Conservation (phyloP, 1,140 invertebrate genomes). For the Laupala kohalensis region DNA sequence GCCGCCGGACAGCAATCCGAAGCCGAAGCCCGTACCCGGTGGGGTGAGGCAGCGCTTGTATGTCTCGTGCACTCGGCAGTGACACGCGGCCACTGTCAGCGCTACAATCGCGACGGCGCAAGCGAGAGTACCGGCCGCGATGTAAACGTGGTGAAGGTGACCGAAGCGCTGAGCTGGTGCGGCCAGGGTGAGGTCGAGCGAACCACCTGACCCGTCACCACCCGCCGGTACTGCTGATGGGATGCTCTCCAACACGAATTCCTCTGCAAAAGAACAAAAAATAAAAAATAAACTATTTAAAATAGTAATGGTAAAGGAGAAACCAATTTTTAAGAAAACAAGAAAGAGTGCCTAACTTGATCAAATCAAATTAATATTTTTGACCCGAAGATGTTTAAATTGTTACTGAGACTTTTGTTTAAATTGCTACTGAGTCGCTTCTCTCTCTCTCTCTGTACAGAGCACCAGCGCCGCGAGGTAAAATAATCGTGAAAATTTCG, state of each 20-base stretch:
- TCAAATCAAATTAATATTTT: no score
- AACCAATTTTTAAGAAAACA: no score
- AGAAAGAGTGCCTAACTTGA: no score
- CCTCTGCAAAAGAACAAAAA: no score
- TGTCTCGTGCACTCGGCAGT: conserved; percentile 56
- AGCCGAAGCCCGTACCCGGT: conserved; percentile 20
- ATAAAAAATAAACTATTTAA: no score
- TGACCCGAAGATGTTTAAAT: no score
- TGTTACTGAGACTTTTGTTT: no score
- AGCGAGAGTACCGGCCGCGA: conserved; percentile 53
- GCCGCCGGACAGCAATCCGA: conserved; percentile 24
- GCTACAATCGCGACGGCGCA: conserved; percentile 52
- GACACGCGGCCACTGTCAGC: conserved; percentile 50
- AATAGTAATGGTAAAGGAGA: no score
- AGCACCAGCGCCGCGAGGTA: no score
- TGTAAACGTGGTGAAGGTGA: conserved; percentile 56
- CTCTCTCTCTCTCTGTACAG: no score
- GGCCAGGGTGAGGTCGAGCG: conserved; percentile 32
- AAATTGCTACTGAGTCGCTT: no score
- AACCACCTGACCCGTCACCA: neutral
- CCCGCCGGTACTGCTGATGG: conserved; percentile 22
- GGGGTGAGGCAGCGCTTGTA: conserved; percentile 36
- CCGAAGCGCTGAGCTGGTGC: conserved; percentile 49
- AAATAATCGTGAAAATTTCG: no score
- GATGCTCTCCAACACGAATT: conserved; percentile 41